A percentile compares a stretch with the other conserved stretches of the same genome.
Evolutionary conservation across 2,888 invertebrate species (phyloP).

Genomic region (Lottia scabra): DNA sequence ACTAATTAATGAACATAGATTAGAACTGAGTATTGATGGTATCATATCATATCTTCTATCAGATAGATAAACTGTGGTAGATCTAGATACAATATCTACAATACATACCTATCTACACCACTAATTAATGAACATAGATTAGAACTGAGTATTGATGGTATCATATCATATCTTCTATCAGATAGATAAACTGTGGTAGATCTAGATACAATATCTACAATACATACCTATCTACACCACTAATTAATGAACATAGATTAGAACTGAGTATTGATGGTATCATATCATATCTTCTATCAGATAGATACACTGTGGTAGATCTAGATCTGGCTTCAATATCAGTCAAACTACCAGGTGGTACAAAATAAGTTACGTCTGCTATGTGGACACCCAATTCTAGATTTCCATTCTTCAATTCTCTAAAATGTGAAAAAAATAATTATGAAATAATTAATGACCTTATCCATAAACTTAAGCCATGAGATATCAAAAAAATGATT

Average conservation of each 20-base stretch:
- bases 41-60: constrained; percentile 68
- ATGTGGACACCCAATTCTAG: constrained; percentile 61
- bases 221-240: constrained; percentile 60
- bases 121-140: constrained; percentile 66
- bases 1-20: constrained; percentile 65
- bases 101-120: constrained; percentile 58
- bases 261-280: constrained; percentile 64
- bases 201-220: constrained; percentile 33
- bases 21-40: constrained; percentile 62
- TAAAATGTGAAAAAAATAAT: constrained; percentile 27
- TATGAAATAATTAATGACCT: not conserved
- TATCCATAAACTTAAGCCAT: not conserved
- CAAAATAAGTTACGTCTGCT: constrained; percentile 58
- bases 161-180: constrained; percentile 67
- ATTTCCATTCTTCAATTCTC: constrained; percentile 54
- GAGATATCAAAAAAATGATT: too few relatives aligned
- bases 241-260: constrained; percentile 65
- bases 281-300: constrained; percentile 68
- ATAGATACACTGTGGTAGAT: constrained; percentile 58
- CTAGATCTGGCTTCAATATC: constrained; percentile 50
- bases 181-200: constrained; percentile 60
- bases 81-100: constrained; percentile 38
- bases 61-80: constrained; percentile 59
- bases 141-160: constrained; percentile 63
- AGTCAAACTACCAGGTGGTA: constrained; percentile 44